These are phyloP conservation scores for Zhuqinia jingwanae DNA, from an alignment of 2,888 invertebrate genomes.

Conservation along the genomic window DNA sequence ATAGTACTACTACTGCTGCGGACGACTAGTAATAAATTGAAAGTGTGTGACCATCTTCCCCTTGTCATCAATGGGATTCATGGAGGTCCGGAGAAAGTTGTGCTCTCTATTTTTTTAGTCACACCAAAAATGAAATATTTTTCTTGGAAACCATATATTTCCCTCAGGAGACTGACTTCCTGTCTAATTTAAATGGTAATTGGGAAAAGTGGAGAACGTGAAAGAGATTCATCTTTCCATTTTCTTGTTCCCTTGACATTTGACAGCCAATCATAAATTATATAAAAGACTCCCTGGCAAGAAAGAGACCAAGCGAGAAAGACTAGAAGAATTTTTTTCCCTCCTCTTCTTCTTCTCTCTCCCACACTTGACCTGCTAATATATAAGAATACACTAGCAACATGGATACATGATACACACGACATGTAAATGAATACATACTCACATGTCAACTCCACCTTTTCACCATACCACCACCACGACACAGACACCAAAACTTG, in stretches of 20 bases:
- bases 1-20: neutral
- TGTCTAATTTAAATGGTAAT: slow-evolving; percentile 66
- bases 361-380: neutral
- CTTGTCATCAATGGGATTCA: too few species aligned
- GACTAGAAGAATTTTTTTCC: neutral
- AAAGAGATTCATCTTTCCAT: slow-evolving; percentile 16
- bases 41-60: slow-evolving; percentile 21
- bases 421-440: neutral
- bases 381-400: neutral
- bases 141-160: slow-evolving; percentile 8
- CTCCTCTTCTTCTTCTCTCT: neutral
- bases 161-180: slow-evolving; percentile 23
- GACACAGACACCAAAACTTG: too few species aligned
- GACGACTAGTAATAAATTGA: slow-evolving; percentile 27
- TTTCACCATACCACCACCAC: too few species aligned
- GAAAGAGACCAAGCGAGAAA: neutral
- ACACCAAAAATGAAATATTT: too few species aligned
- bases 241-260: slow-evolving; percentile 21
- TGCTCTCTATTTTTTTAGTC: neutral
- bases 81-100: neutral
- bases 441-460: neutral
- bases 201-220: slow-evolving; percentile 51
- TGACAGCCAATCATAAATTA: slow-evolving; percentile 68
- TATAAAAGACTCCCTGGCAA: slow-evolving; percentile 2
- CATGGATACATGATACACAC: neutral